Evolutionary conservation across 2,888 invertebrate genomes (phyloP), one percentile per base, ranked within the genome.

Genomic region (Eristalis pertinax): DNA sequence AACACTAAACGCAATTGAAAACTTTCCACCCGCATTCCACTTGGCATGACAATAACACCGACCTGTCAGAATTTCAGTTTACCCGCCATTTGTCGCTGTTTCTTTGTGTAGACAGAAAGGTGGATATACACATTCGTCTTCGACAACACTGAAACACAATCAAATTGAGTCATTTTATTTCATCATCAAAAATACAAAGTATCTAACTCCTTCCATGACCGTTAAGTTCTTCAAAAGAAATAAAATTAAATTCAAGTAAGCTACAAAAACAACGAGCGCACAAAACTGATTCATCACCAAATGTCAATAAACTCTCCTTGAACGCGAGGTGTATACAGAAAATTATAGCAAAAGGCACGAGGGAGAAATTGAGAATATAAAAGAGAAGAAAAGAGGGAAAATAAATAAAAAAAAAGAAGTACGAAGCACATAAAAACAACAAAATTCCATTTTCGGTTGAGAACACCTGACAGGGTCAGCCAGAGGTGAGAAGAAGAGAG

Each of bases 301-400:
- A 50, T 74, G 75, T 75, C 75, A 75, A 75, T 65, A 75, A 75
- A 75, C 75, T 58, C 43, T 64, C 35, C 65, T 64, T 58, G 56
- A 43, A 58, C 8, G n/a, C n/a, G 35, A n/a, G 22, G 64, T 24
- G 13, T 63, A 22, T 32, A 58, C 35, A 22, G 3, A 58, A 56
- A 69, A 35, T 67, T 67, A 63, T n/a, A 72, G 5, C 35, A 41
- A 38, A 32, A 50, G 58, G 15, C 58, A 58, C 58, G 38, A 50
- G 50, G 50, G 50, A 64, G 64, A 56, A 50, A 65, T n/a, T 50
- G 29, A 65, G 35, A 22, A 38, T n/a, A 41, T 13, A 50, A 65
- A 65, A 5, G n/a, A n/a, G 38, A 11, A 38, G 13, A 38, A 13
- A 11, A 38, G 11, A 38, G 2, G 1, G 35, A 38, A 11, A n/a